Evolutionary conservation across 2,797 vertebrate species (phyloP).

Genomic region (Chanos chanos): DNA sequence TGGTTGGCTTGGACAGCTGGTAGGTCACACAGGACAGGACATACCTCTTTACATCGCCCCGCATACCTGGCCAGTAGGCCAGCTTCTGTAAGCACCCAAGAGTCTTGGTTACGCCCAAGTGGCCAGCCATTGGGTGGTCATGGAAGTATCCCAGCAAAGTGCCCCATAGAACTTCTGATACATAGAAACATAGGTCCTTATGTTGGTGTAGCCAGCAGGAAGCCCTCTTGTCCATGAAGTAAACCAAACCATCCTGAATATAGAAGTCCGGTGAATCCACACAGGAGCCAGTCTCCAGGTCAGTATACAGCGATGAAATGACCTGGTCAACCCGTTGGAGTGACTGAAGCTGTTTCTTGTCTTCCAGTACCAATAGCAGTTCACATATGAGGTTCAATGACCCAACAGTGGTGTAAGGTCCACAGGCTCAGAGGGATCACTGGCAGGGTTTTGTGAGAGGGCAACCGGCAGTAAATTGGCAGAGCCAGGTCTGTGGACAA

Average conservation of each 20-base stretch:
- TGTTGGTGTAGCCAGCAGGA: background rate
- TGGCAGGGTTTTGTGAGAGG: background rate
- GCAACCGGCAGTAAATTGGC: conserved; percentile 3
- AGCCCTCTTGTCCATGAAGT: background rate
- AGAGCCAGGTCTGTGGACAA: conserved; percentile 8
- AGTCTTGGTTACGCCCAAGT: background rate
- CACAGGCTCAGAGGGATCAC: background rate
- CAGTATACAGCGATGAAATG: background rate
- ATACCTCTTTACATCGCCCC: background rate
- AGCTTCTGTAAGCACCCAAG: background rate
- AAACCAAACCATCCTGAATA: background rate
- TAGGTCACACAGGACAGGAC: background rate
- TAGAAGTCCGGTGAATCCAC: background rate
- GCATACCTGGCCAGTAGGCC: conserved; percentile 5
- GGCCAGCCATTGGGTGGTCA: background rate
- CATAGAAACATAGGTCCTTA: background rate
- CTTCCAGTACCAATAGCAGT: background rate
- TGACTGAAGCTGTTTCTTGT: background rate
- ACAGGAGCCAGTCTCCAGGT: background rate
- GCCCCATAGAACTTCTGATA: background rate
- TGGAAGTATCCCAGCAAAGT: conserved; percentile 2
- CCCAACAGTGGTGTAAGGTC: background rate
- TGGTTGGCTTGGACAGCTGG: background rate
- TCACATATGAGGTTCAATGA: background rate
- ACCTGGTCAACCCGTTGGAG: background rate